These are phyloP conservation scores for Ophiodon elongatus DNA, from an alignment of 2,113 vertebrate genomes.

Conservation along the genomic window DNA sequence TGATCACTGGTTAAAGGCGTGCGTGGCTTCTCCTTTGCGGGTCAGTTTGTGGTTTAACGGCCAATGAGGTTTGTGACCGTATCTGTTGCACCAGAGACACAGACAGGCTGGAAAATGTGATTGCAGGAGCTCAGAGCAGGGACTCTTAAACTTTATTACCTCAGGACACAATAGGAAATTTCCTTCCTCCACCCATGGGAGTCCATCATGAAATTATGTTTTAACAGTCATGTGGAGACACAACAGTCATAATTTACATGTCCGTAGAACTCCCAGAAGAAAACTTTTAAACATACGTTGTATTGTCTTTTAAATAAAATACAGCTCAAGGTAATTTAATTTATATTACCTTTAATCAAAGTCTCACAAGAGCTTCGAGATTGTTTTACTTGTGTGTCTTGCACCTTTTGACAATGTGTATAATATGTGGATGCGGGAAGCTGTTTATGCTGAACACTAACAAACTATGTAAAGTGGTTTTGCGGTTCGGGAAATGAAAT, in stretches of 20 bases:
- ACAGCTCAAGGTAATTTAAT: background rate
- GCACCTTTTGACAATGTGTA: conserved; percentile 7
- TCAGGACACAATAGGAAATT: conserved; percentile 46
- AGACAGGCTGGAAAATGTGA: conserved; percentile 32
- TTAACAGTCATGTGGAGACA: conserved; percentile 26
- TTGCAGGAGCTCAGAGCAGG: conserved; percentile 48
- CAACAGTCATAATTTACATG: background rate
- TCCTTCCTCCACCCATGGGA: conserved; percentile 30
- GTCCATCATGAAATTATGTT: conserved; percentile 37
- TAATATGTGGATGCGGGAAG: conserved; percentile 9
- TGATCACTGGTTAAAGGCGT: conserved; percentile 38
- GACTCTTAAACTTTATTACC: conserved; percentile 65
- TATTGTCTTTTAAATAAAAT: conserved; percentile 11
- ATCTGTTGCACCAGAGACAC: conserved; percentile 66
- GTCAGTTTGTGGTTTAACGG: conserved; percentile 73
- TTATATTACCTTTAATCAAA: background rate
- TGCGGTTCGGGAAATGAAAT: conserved; percentile 24
- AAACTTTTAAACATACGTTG: background rate
- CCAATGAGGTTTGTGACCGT: conserved; percentile 52
- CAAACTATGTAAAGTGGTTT: conserved; percentile 39
- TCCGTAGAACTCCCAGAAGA: background rate
- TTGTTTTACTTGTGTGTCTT: conserved; percentile 2
- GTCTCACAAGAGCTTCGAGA: background rate
- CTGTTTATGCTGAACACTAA: conserved; percentile 34
- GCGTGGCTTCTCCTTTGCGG: conserved; percentile 24